phyloP scores from a whole-genome alignment of 2,888 invertebrate species.

The Oasisia sp. region DNA sequence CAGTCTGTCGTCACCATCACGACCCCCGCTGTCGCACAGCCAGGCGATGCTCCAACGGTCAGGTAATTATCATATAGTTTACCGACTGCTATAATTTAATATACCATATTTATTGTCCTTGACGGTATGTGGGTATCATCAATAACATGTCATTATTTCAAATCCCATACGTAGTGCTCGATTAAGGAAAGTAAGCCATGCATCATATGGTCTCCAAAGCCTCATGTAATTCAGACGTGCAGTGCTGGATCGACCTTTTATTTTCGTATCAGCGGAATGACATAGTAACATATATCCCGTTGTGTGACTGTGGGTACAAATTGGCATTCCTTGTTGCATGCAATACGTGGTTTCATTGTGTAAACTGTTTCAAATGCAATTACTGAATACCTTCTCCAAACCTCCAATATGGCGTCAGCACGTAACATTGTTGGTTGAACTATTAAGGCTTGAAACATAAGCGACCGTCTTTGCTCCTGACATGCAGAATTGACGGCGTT shows the following conservation, averaged over 20 bases:
- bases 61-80: not conserved
- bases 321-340: not conserved
- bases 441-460: not conserved
- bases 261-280: not conserved
- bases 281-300: not conserved
- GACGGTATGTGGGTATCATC: not conserved
- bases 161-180: too few species aligned
- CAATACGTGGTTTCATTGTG: too few species aligned
- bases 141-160: too few species aligned
- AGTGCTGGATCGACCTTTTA: too few species aligned
- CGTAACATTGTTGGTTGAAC: not conserved
- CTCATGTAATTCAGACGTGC: too few species aligned
- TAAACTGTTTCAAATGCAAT: too few species aligned
- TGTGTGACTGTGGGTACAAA: not conserved
- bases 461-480: not conserved
- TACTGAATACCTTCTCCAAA: too few species aligned
- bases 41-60: conserved; percentile 18
- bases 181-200: too few species aligned
- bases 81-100: not conserved
- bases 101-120: not conserved
- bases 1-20: conserved; percentile 29
- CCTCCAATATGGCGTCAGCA: not conserved
- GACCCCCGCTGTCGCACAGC: not conserved
- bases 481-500: not conserved
- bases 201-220: too few species aligned